phyloP scores from a whole-genome alignment of 2,797 vertebrate species.

The Harpagifer antarcticus region DNA sequence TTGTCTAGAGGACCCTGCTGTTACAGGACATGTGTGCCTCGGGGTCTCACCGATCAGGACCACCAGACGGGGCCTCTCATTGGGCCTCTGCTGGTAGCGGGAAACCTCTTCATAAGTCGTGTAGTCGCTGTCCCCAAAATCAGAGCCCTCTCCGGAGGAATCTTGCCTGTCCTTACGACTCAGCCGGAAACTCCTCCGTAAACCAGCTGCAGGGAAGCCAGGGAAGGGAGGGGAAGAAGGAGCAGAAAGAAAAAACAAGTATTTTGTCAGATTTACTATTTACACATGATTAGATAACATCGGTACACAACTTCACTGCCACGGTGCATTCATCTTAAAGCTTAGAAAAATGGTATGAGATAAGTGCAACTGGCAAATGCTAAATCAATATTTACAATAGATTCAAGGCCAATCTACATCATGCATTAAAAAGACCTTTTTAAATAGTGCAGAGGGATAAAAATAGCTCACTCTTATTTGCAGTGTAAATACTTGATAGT shows the following conservation, averaged over 20 bases:
- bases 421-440: slow-evolving; percentile 67
- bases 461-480: slow-evolving; percentile 27
- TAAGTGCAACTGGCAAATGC: slow-evolving; percentile 28
- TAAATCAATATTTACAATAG: slow-evolving; percentile 1
- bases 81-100: slow-evolving; percentile 90
- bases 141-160: slow-evolving; percentile 78
- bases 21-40: neutral
- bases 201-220: slow-evolving; percentile 84
- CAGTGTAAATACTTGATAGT: slow-evolving; percentile 32
- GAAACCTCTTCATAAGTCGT: slow-evolving; percentile 95
- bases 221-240: neutral
- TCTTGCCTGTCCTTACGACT: slow-evolving; percentile 91
- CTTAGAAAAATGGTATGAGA: neutral
- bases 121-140: slow-evolving; percentile 84
- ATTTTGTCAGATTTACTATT: slow-evolving; percentile 7
- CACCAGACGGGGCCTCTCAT: slow-evolving; percentile 91
- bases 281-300: slow-evolving; percentile 2
- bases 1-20: slow-evolving; percentile 50
- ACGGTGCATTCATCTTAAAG: slow-evolving; percentile 22
- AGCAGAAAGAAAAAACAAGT: slow-evolving; percentile 29
- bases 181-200: slow-evolving; percentile 93
- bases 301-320: slow-evolving; percentile 3
- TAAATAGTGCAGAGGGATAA: slow-evolving; percentile 29
- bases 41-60: slow-evolving; percentile 92
- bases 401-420: slow-evolving; percentile 31